Conservation (phyloP, 2,797 vertebrate genomes). For the Gallinago stenura region DNA sequence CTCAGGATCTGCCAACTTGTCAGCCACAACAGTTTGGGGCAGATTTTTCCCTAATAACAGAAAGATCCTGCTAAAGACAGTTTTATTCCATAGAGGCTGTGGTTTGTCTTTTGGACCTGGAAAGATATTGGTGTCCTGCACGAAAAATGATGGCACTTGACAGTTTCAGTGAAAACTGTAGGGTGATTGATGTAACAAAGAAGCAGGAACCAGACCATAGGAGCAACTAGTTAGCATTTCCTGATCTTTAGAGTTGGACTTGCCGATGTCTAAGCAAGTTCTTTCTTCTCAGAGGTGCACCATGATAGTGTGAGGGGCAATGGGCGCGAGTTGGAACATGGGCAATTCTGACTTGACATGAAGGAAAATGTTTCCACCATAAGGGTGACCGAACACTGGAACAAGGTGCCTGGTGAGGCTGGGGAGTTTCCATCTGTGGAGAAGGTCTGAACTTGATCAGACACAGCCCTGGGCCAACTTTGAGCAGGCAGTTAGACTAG, state of each 20-base stretch:
- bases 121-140: background rate
- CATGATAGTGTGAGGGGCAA: accelerated
- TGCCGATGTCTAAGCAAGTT: background rate
- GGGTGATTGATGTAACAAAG: background rate
- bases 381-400: background rate
- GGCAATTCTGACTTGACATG: background rate
- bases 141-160: background rate
- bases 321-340: accelerated
- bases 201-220: background rate
- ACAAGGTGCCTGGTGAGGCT: background rate
- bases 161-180: background rate
- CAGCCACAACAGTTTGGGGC: background rate
- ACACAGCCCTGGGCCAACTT: background rate
- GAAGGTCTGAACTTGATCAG: background rate
- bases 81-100: background rate
- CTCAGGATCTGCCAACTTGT: background rate
- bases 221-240: background rate
- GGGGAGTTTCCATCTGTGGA: background rate
- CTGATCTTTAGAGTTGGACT: background rate
- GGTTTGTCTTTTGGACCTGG: background rate
- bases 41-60: background rate
- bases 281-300: background rate
- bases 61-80: background rate
- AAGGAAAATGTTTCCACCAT: background rate
- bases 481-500: background rate